Evolutionary conservation across 2,113 vertebrate genomes (phyloP).

Genomic region (Conger conger): DNA sequence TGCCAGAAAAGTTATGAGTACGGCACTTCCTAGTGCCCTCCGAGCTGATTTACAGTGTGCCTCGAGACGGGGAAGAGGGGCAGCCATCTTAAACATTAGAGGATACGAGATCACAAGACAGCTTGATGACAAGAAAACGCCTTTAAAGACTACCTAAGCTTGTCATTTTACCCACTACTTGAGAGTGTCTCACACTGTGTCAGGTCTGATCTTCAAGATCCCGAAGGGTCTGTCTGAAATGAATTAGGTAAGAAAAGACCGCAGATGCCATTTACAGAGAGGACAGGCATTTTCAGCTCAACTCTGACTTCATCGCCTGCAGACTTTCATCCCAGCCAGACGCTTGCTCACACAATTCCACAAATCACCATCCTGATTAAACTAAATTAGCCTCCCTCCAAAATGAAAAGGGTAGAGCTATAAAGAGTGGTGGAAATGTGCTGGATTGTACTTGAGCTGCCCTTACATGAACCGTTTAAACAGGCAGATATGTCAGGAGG

Average conservation of each 20-base stretch:
- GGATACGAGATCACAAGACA: too few species aligned
- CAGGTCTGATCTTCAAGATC: too few species aligned
- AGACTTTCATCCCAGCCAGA: neutral
- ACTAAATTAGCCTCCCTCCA: neutral
- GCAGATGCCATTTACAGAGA: neutral
- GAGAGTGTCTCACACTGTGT: too few species aligned
- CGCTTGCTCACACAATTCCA: neutral
- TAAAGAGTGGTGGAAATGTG: neutral
- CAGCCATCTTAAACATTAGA: neutral
- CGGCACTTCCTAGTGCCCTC: neutral
- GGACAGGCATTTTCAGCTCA: neutral
- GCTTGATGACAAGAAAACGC: too few species aligned
- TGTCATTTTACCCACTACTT: too few species aligned
- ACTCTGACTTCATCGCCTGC: neutral
- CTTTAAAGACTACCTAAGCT: too few species aligned
- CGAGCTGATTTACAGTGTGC: neutral
- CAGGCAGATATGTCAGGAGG: neutral
- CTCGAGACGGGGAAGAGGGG: neutral
- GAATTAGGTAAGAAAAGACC: too few species aligned
- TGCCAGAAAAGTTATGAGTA: constrained; percentile 56
- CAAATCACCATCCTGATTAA: neutral
- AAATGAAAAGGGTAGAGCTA: neutral
- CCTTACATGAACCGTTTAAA: neutral
- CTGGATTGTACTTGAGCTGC: neutral
- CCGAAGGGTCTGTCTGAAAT: too few species aligned